Evolutionary conservation across 1,140 invertebrate species (phyloP), one percentile per base, ranked within the genome.

Genomic region (Drosophila bocki): DNA sequence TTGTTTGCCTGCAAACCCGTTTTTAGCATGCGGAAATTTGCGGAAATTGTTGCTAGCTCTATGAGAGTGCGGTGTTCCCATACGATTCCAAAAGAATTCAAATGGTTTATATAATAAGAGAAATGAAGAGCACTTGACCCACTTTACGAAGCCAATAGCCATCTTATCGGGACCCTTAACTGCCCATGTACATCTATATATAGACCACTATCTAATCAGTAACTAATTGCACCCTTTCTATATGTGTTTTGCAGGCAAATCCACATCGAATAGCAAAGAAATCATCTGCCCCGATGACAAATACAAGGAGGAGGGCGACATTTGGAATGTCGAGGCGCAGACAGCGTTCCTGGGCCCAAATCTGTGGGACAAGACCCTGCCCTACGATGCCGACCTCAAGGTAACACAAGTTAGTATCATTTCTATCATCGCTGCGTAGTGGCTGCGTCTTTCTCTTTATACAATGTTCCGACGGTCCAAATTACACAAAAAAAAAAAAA

Each of bases 341-440:
- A 96, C 97, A 57, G 98, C 98, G 86, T 98, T 98, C 94, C 95
- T 99, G 65, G 98, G 98, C 48, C 98, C 98, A 48, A 98, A 97
- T 93, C 94, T 99, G 33, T 99, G 98, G 98, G 97, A 98, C 93
- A 98, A 98, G 94, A 97, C 97, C 75, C 93, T 96, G 82, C 96
- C 96, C 80, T 98, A 97, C 91, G 97, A 98, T 94, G 95, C 96
- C 93, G 97, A 98, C 95, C 97, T 99, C 94, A 98, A 98, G 95
- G 97, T 99, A 96, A 95, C 95, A 94, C 93, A 95, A 95, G 94
- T 94, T 94, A 94, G 94, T 94, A 94, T 93, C 90, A 90, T 92
- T 76, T 69, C 75, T 58, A 72, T 88, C 90, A 90, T 92, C 82
- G 92, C 95, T 96, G 75, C 74, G 85, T 90, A 90, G 85, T 90